These are phyloP conservation scores for Blennius ocellaris DNA, from an alignment of 2,113 vertebrate genomes.

Conservation along the genomic window DNA sequence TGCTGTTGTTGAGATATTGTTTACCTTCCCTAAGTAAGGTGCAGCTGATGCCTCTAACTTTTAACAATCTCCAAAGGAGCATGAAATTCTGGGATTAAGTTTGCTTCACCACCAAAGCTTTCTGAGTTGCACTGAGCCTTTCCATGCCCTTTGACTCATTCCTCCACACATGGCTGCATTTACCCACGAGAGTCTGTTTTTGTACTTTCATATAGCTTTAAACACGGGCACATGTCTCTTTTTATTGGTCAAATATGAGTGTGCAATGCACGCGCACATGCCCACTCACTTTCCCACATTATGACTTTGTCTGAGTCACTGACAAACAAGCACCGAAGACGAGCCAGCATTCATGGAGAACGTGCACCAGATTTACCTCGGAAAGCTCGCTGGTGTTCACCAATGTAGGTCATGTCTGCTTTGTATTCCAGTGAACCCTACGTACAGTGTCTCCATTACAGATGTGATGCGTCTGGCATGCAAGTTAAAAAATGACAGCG, in stretches of 20 bases:
- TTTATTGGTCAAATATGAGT: constrained; percentile 35
- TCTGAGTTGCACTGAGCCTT: constrained; percentile 41
- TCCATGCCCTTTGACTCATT: constrained; percentile 39
- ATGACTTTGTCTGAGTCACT: constrained; percentile 65
- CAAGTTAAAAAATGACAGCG: constrained; percentile 27
- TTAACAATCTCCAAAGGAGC: constrained; percentile 60
- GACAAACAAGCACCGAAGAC: constrained; percentile 43
- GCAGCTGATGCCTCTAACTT: constrained; percentile 73
- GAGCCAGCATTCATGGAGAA: constrained; percentile 27
- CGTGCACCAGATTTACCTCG: constrained; percentile 45
- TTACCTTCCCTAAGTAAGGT: constrained; percentile 51
- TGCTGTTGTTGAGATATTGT: constrained; percentile 56
- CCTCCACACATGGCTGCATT: constrained; percentile 43
- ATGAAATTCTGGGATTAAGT: constrained; percentile 65
- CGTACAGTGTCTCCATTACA: constrained; percentile 33
- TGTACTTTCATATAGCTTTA: constrained; percentile 28
- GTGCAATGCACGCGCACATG: constrained; percentile 26
- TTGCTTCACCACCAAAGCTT: constrained; percentile 59
- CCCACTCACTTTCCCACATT: constrained; percentile 59
- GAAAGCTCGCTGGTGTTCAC: constrained; percentile 38
- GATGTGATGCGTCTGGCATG: constrained; percentile 24
- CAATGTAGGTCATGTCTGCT: constrained; percentile 60
- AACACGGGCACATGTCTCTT: constrained; percentile 7
- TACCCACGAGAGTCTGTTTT: constrained; percentile 27
- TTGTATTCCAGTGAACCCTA: constrained; percentile 57